phyloP scores from a whole-genome alignment of 35 echinoderm and acorn worm genomes.

The Nesometra sesokonis region DNA sequence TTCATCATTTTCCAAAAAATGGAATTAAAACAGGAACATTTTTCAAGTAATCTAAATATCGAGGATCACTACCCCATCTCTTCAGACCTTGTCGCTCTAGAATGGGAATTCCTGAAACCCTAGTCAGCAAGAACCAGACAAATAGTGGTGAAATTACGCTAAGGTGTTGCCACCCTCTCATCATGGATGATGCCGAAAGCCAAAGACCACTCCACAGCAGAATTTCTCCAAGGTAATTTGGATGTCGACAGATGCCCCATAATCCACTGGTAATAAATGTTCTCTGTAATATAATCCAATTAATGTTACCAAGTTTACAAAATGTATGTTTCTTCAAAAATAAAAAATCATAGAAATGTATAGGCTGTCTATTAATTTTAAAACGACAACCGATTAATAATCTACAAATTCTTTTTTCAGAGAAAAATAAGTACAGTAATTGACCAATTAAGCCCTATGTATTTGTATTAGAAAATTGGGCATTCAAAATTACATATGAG shows the following conservation, averaged over 20 bases:
- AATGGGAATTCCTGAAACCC: conserved; percentile 64
- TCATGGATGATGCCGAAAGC: conserved; percentile 63
- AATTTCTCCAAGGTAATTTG: conserved; percentile 94
- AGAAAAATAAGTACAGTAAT: too few relatives aligned
- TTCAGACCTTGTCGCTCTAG: conserved; percentile 79
- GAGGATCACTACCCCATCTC: conserved; percentile 52
- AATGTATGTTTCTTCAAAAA: too few relatives aligned
- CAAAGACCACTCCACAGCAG: conserved; percentile 74
- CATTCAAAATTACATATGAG: too few relatives aligned
- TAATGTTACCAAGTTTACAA: too few relatives aligned
- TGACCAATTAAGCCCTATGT: too few relatives aligned
- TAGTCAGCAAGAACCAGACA: conserved; percentile 59
- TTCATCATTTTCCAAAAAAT: conserved; percentile 25
- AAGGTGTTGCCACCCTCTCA: conserved; percentile 59
- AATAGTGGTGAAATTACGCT: conserved; percentile 78
- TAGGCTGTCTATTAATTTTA: too few relatives aligned
- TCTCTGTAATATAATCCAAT: conserved; percentile 25
- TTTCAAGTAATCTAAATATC: conserved; percentile 56
- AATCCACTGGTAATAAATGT: conserved; percentile 83
- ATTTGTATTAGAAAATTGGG: too few relatives aligned
- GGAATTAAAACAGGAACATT: conserved; percentile 73
- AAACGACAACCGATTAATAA: too few relatives aligned
- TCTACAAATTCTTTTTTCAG: too few relatives aligned
- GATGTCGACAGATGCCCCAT: conserved; percentile 90
- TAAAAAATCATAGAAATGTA: too few relatives aligned